Percentiles rank a stretch among this genome's conserved stretches.
phyloP scores from a whole-genome alignment of 1,140 invertebrate genomes.

The Copidosoma floridanum region DNA sequence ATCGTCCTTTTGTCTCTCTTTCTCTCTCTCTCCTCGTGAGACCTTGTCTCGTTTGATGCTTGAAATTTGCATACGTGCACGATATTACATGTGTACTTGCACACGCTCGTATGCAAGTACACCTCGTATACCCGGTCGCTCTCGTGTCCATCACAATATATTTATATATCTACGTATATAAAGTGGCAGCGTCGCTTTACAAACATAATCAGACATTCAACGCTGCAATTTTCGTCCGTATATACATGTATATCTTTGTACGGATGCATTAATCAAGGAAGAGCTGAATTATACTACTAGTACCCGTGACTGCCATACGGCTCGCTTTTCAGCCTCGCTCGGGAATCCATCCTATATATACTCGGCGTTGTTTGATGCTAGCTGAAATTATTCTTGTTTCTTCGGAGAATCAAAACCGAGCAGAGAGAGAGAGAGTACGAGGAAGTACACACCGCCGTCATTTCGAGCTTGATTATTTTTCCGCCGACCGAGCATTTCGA shows the following conservation, averaged over 20 bases:
- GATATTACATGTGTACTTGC: no score
- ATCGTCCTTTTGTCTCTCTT: background rate
- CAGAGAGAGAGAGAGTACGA: no score
- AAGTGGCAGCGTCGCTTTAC: slow-evolving; percentile 14
- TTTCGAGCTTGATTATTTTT: slow-evolving; percentile 13
- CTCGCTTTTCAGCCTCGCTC: slow-evolving; percentile 1
- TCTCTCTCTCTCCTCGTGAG: slow-evolving; percentile 7
- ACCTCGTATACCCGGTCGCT: background rate
- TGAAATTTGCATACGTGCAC: slow-evolving; percentile 39
- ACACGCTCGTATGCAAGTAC: no score
- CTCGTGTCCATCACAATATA: background rate
- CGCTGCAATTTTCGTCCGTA: slow-evolving; percentile 24
- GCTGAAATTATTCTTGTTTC: no score
- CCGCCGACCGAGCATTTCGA: background rate
- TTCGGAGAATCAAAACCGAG: no score
- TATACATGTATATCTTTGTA: no score
- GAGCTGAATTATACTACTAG: no score
- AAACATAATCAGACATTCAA: slow-evolving; percentile 38
- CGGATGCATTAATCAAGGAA: slow-evolving; percentile 24
- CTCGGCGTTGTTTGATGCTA: no score
- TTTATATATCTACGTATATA: no score
- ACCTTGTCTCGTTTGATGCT: slow-evolving; percentile 42
- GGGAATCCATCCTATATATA: no score
- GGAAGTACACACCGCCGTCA: no score
- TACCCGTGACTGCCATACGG: no score